Percentiles rank a stretch among this genome's conserved stretches.
Evolutionary conservation across 2,888 invertebrate species (phyloP).

Genomic region (Hedychridium roseum): DNA sequence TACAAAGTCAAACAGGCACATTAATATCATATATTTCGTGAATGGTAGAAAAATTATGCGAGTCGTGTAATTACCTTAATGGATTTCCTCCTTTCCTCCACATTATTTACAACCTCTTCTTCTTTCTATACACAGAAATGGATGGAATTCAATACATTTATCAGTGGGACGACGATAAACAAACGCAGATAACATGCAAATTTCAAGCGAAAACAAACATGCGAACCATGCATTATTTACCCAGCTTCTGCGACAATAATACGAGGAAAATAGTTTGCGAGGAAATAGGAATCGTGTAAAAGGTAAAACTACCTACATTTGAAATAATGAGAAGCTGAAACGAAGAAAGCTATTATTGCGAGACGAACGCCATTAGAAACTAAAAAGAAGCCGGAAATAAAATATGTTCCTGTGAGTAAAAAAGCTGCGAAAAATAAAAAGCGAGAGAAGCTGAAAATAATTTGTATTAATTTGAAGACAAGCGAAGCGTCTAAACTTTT

Average conservation of each 20-base stretch:
- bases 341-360: no score
- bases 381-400: constrained; percentile 10
- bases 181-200: no score
- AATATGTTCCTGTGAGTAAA: constrained; percentile 9
- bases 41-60: background rate
- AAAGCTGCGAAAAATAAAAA: constrained; percentile 10
- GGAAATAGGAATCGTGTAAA: no score
- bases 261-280: no score
- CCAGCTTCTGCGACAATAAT: no score
- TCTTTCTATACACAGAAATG: constrained; percentile 52
- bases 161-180: no score
- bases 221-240: no score
- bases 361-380: no score
- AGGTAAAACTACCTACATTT: no score
- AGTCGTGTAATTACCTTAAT: constrained; percentile 45
- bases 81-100: constrained; percentile 48
- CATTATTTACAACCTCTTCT: constrained; percentile 56
- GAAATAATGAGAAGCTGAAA: no score
- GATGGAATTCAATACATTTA: no score
- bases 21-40: background rate
- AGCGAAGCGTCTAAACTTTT: background rate
- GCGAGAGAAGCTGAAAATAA: constrained; percentile 20
- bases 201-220: no score
- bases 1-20: constrained; percentile 18
- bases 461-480: constrained; percentile 14